Percentiles rank a stretch among this genome's conserved stretches.
Conservation (phyloP, 2,113 vertebrate species). For the Raja brachyura region DNA sequence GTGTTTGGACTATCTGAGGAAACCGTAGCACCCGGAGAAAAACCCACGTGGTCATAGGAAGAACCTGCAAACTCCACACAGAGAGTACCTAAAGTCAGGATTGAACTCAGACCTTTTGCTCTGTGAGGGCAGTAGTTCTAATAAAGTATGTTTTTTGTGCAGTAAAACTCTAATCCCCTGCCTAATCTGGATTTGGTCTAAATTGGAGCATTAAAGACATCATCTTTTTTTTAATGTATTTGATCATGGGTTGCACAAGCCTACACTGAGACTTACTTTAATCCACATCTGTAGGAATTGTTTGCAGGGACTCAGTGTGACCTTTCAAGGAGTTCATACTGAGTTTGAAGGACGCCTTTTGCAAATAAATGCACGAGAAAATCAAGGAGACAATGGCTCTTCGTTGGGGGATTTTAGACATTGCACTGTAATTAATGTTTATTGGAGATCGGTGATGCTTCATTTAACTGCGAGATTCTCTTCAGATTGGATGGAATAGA, state of each 20-base stretch:
- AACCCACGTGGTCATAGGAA: too few relatives aligned
- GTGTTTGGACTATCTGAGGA: too few relatives aligned
- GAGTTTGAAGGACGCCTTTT: background rate
- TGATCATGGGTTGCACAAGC: too few relatives aligned
- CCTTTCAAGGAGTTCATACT: background rate
- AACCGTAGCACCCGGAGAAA: too few relatives aligned
- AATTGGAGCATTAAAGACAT: background rate
- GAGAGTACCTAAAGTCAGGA: too few relatives aligned
- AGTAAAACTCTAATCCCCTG: background rate
- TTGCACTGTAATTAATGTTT: background rate
- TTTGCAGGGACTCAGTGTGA: background rate
- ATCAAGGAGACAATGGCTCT: background rate
- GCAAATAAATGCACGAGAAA: background rate
- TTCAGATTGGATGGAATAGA: background rate
- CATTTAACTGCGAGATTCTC: background rate
- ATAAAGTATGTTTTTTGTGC: background rate
- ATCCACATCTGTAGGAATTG: background rate
- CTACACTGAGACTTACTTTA: too few relatives aligned
- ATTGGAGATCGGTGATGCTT: background rate
- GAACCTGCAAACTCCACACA: too few relatives aligned
- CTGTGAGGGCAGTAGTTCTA: too few relatives aligned
- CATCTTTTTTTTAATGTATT: background rate
- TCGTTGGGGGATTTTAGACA: background rate
- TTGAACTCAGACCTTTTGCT: too few relatives aligned
- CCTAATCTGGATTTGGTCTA: background rate